Base-by-base conservation (phyloP, 2,888 invertebrate species). In the Syritta pipiens region DNA sequence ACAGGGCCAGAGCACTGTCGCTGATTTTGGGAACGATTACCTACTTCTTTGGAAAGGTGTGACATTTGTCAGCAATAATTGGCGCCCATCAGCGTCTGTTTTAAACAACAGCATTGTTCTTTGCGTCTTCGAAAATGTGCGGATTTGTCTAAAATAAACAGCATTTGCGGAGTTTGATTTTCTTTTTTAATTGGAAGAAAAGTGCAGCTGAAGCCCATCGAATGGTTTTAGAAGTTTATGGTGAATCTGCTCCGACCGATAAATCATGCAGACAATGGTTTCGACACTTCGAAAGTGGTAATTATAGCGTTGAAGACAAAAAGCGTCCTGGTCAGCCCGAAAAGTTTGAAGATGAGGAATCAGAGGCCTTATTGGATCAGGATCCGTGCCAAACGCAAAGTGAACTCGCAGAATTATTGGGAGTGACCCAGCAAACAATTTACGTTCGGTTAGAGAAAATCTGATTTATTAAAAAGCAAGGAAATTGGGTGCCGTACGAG, bases 301-400 rank as follows among this genome's bases (percentile, higher is more conserved):
- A n/a, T n/a, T n/a, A 55, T 51, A 71, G 76, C 10, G 12, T 62
- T 14, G 51, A 46, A 59, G 77, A 81, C 67, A 72, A 81, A 12
- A 59, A 79, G 60, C 79, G 35, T 4, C 30, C 32, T 1, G 59
- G 35, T 1, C 20, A 17, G 20, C 44, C 30, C 20, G 49, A 59
- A 62, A 67, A 63, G 28, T 68, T 74, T 26, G 69, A 77, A 72
- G 60, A 81, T 30, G 60, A 7, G 7, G 69, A 77, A 71, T 74
- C 74, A 67, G 69, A 74, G 42, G 65, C 48, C 19, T 57, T 77
- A 37, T 55, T 82, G 30, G 74, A 79, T 57, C 75, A 79, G 72
- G 75, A 82, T 55, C 49, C 59, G 10, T 60, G 51, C 19, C 76
- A 81, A 76, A 67, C 68, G 26, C 81, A 63, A 69, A 9, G 76